Conservation (phyloP, 1,140 invertebrate species). For the Papilio helenus region DNA sequence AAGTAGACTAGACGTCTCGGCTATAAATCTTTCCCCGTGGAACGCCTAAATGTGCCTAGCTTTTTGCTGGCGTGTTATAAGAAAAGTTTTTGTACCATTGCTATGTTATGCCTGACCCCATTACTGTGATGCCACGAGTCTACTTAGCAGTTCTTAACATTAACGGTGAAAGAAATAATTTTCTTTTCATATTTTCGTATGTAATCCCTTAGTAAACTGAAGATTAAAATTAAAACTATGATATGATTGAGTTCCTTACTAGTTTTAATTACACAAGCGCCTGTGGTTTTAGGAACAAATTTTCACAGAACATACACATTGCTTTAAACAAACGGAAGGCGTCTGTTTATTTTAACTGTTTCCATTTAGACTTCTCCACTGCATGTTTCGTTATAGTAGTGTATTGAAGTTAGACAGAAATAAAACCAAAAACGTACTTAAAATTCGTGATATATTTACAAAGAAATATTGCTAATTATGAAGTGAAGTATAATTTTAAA, state of each 20-base stretch:
- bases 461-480: neutral
- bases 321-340: constrained; percentile 2
- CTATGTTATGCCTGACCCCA: neutral
- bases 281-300: constrained; percentile 8
- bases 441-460: neutral
- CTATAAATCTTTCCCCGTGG: constrained; percentile 4
- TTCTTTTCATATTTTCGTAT: neutral
- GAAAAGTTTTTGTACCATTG: neutral
- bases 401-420: neutral
- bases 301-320: neutral
- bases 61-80: constrained; percentile 12
- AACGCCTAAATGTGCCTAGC: neutral
- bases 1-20: constrained; percentile 15
- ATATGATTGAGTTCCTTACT: neutral
- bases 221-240: neutral
- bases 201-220: neutral
- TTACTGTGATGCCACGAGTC: neutral
- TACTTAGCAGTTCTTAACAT: constrained; percentile 7
- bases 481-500: neutral
- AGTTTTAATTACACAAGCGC: neutral
- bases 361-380: neutral
- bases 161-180: neutral
- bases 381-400: neutral
- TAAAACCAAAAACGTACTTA: neutral
- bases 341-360: neutral